Conservation (phyloP, 2,888 invertebrate species). For the Prosapia bicincta region DNA sequence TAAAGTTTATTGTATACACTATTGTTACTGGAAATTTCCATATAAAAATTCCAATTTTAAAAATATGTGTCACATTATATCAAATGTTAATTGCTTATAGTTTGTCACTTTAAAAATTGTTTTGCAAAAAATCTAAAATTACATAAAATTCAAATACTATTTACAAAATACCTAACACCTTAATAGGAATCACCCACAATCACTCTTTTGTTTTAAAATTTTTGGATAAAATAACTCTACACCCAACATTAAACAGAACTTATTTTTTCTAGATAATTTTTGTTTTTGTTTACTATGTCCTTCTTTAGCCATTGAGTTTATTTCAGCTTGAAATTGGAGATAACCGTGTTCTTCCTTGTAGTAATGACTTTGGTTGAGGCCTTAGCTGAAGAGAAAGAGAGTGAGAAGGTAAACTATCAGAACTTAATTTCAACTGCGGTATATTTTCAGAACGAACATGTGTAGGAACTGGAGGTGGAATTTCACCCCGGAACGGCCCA, state of each 20-base stretch:
- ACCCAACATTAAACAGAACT: not conserved
- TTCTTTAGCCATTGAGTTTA: not conserved
- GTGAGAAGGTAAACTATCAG: conserved; percentile 32
- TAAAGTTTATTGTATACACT: no score
- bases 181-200: no score
- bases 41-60: no score
- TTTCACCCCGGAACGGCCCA: conserved; percentile 68
- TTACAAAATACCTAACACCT: no score
- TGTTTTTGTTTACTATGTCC: not conserved
- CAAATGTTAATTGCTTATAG: no score
- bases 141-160: no score
- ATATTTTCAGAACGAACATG: conserved; percentile 45
- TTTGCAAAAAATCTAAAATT: no score
- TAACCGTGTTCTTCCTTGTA: conserved; percentile 41
- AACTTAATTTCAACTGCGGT: conserved; percentile 34
- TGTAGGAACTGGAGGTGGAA: conserved; percentile 58
- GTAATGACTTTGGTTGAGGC: conserved; percentile 47
- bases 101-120: no score
- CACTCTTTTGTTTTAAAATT: no score
- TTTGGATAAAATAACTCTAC: no score
- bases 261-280: not conserved
- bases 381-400: conserved; percentile 39
- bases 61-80: no score
- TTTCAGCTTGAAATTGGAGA: conserved; percentile 34
- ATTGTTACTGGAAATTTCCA: no score